Base-by-base conservation (phyloP, 1,140 invertebrate species). In the Odontomachus brunneus region DNA sequence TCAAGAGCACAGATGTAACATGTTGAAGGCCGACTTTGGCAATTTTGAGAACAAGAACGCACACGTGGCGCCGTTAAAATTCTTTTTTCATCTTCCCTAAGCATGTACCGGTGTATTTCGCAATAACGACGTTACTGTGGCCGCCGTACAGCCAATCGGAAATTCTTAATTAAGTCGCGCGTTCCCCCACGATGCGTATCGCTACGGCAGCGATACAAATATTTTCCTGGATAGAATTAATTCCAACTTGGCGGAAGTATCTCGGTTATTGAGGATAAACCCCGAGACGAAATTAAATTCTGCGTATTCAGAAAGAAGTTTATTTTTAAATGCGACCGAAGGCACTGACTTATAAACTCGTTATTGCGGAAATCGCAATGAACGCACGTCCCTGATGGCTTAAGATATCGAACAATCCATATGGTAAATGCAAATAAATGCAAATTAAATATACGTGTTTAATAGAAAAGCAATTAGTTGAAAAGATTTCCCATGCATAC, bases 231-330 rank as follows among this genome's bases (percentile, higher is more conserved):
- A 62, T 49, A 55, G 53, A 86, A 72, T 82, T 83, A 78, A 87
- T 78, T 74, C 48, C 19, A 73, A 72, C 78, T 65, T n/a, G 17
- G 12, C 33, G 55, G 1, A 57, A 48, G n/a, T 62, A 51, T 87
- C 74, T 63, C 48, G 59, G 80, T 83, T 83, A 62, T 83, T 69
- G 66, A 51, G 38, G 53, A 71, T 86, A 86, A 86, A 55, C 84
- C 59, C 49, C 24, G 80, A 67, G 51, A 66, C 33, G 71, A 86
- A 87, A 87, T 87, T 72, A 83, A 87, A 87, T 83, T 87, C 59
- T 29, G 33, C 66, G 60, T 76, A 53, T 66, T 33, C 72, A 71
- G 60, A 38, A 83, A n/a, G n/a, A 87, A 66, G 53, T 72, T 69
- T 82, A 57, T 75, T 83, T 65, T 83, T 73, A 69, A 1, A 80